Conservation (phyloP, 1,140 invertebrate species). For the Drosophila obscura region DNA sequence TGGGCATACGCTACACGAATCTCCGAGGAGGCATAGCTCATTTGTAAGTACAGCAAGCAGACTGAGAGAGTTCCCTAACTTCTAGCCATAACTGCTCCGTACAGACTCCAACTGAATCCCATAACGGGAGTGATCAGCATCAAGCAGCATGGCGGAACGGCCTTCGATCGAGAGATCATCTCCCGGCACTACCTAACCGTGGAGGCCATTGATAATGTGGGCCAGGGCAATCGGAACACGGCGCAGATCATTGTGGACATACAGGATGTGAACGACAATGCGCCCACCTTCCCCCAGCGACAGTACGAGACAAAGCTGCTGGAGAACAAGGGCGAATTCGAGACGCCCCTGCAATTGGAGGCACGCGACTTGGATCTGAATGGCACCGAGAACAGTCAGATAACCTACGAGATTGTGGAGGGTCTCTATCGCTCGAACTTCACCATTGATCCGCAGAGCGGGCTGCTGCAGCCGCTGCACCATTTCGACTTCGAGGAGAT, state of each 20-base stretch:
- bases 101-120: constrained; percentile 91
- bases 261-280: constrained; percentile 95
- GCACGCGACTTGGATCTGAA: constrained; percentile 94
- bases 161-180: constrained; percentile 94
- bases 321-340: constrained; percentile 92
- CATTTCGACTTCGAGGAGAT: constrained; percentile 92
- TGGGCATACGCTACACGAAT: constrained; percentile 94
- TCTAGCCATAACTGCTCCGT: background rate
- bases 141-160: constrained; percentile 88
- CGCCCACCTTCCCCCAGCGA: constrained; percentile 91
- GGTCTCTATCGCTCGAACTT: constrained; percentile 92
- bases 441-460: constrained; percentile 89
- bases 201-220: constrained; percentile 94
- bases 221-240: constrained; percentile 93
- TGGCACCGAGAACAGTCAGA: constrained; percentile 93
- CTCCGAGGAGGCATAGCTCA: constrained; percentile 90
- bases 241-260: constrained; percentile 93
- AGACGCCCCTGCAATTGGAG: constrained; percentile 90
- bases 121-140: constrained; percentile 93
- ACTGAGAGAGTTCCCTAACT: no score
- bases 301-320: constrained; percentile 93
- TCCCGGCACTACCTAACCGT: constrained; percentile 95
- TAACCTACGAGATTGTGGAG: constrained; percentile 91
- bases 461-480: constrained; percentile 88
- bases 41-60: constrained; percentile 87